Base-by-base conservation (phyloP, 2,797 vertebrate species). In the Dendrocincla tyrannina region DNA sequence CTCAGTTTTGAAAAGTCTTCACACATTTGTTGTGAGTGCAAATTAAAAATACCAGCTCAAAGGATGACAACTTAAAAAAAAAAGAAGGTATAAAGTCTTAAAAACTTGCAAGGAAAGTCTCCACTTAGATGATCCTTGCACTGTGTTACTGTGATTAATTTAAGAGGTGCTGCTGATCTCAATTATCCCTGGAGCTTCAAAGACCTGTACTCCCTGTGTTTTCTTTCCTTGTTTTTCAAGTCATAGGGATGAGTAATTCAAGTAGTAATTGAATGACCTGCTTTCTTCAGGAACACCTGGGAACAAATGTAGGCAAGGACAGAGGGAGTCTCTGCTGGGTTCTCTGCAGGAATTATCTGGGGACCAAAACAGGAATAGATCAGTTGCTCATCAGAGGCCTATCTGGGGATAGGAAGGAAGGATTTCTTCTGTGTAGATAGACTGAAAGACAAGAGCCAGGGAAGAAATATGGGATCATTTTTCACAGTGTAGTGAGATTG, bases 191-290 rank as follows among this genome's bases (percentile, higher is more conserved):
- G 64, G 82, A 96, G 87, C 93, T 97, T 97, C 95, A 96, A 96
- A 96, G 93, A 44, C 78, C 46, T 93, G 72, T 83, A 27, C 78
- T 89, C 76, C 8, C 17, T 41, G 60, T 85, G 64, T 95, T 94
- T 94, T 96, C 78, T 85, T 96, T 91, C 93, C 86, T 92, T 96
- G 93, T 96, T 97, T 96, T 97, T 95, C 91, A 91, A 96, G 91
- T 93, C 60, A 13, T 77, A 64, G 89, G 37, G 72, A 37, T 94
- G 95, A 96, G 93, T 95, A 96, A 96, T 83, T 68, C 75, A 83
- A 2, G 27, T 58, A 14, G 64, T 93, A 95, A 85, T 76, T 91
- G 91, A 94, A 91, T 96, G 95, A 96, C 94, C 95, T 96, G 92
- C 94, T 96, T 96, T 96, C 92, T 92, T 77, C 89, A 93, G 84